phyloP scores from a whole-genome alignment of 2,797 vertebrate species.

The Syndactyla subalaris region DNA sequence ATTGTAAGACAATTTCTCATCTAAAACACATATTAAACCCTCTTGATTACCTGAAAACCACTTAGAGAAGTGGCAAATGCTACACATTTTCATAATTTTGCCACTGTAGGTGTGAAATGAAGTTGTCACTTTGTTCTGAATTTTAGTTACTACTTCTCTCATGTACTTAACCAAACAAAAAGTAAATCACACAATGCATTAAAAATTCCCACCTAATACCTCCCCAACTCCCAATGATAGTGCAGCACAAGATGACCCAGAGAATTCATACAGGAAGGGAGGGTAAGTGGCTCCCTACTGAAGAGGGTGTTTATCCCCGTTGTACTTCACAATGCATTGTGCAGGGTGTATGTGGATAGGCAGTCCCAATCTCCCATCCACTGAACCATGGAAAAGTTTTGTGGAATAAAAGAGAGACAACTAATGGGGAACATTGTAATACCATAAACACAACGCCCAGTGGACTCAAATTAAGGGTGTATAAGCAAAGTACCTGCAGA shows the following conservation, averaged over 20 bases:
- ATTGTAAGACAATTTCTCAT: neutral
- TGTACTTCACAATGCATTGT: neutral
- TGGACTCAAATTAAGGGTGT: neutral
- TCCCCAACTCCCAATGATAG: neutral
- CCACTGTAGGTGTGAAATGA: neutral
- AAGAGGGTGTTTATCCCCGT: rapidly evolving
- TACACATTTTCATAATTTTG: neutral
- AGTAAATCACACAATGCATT: neutral
- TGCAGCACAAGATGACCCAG: neutral
- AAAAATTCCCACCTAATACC: neutral
- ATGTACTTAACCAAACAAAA: neutral
- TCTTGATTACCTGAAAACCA: neutral
- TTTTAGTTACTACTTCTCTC: constrained; percentile 30
- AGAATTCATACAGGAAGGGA: neutral
- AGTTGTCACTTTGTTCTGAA: neutral
- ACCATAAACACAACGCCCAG: neutral
- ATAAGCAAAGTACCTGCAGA: neutral
- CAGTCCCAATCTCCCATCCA: neutral
- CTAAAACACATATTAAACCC: neutral
- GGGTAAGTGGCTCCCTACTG: rapidly evolving
- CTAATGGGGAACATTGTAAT: neutral
- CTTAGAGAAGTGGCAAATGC: neutral
- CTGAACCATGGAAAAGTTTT: neutral
- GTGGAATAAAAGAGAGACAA: neutral
- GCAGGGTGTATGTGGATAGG: neutral